Base-by-base conservation (phyloP, 2,888 invertebrate species). In the Acanthacorydalis orientalis region DNA sequence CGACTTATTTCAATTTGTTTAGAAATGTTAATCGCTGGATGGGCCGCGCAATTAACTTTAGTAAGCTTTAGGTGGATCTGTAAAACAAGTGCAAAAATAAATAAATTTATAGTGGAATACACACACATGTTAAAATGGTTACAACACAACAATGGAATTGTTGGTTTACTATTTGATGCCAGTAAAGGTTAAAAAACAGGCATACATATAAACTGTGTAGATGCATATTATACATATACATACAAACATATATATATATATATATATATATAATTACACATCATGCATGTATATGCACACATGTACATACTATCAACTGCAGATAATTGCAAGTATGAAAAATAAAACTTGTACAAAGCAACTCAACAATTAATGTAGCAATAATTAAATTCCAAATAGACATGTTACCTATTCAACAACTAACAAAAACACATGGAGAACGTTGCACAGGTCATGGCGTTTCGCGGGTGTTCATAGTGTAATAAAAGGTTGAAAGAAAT, bases 21-120 rank as follows among this genome's bases (percentile, higher is more conserved):
- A 9, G 37, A 37, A 37, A 37, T 38, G 50, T 50, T 50, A 50
- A 50, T 50, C 48, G 50, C 50, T 48, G 48, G 50, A 40, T 35
- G 34, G 37, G 46, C 48, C 50, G 46, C 45, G 50, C 50, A 50
- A 50, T 50, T 48, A 50, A 50, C 50, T 48, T 46, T 40, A 46
- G 35, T 44, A 46, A 50, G 46, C 45, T 48, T 48, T 48, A 50
- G 50, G 46, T 46, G 50, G 16, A 31, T 10, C 12, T 42, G 16
- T 31, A 16, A 31, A 31, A 42, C 15, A 31, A 42, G 23, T 31
- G 9, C 15, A 41, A 11, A 4, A 41, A 40, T 14, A 40, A 14
- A 7, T 14, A 14, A 6, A 15, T 41, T n/a, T n/a, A n/a, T n/a
- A n/a, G n/a, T n/a, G n/a, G n/a, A n/a, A n/a, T n/a, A n/a, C n/a